Conservation (phyloP, 2,888 invertebrate species). For the Microchrysa polita region DNA sequence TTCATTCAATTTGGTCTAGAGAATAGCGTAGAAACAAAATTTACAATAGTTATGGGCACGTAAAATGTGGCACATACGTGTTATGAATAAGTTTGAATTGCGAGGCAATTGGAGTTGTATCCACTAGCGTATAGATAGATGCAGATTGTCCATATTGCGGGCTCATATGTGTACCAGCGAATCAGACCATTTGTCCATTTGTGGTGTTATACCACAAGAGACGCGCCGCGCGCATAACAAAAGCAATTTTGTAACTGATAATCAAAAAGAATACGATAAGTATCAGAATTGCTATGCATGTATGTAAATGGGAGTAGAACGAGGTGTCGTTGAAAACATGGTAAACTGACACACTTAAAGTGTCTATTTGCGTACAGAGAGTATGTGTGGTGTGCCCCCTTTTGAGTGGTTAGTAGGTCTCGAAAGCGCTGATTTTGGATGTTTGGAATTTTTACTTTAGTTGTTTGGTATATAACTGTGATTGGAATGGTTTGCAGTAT, state of each 20-base stretch:
- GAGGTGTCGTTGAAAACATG: constrained; percentile 17
- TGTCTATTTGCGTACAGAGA: background rate
- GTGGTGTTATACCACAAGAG: background rate
- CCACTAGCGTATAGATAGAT: background rate
- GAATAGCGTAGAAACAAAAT: background rate
- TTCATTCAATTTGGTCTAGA: background rate
- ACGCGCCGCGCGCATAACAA: background rate
- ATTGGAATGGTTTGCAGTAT: constrained; percentile 4
- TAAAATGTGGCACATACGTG: constrained; percentile 35
- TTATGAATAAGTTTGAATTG: constrained; percentile 24
- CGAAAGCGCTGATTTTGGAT: background rate
- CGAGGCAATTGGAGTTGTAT: constrained; percentile 27
- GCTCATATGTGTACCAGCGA: background rate
- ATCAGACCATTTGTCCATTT: background rate
- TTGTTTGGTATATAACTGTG: constrained; percentile 23
- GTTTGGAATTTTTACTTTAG: background rate
- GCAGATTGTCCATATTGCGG: background rate
- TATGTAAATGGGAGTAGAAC: background rate
- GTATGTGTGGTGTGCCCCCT: constrained; percentile 23
- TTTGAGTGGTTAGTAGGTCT: constrained; percentile 7
- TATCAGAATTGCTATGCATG: background rate
- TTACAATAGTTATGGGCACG: constrained; percentile 26
- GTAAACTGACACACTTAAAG: constrained; percentile 26
- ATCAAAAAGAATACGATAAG: constrained; percentile 18
- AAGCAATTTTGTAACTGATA: constrained; percentile 6